Conservation (phyloP, 2,113 vertebrate species). For the Oryzias curvinotus region DNA sequence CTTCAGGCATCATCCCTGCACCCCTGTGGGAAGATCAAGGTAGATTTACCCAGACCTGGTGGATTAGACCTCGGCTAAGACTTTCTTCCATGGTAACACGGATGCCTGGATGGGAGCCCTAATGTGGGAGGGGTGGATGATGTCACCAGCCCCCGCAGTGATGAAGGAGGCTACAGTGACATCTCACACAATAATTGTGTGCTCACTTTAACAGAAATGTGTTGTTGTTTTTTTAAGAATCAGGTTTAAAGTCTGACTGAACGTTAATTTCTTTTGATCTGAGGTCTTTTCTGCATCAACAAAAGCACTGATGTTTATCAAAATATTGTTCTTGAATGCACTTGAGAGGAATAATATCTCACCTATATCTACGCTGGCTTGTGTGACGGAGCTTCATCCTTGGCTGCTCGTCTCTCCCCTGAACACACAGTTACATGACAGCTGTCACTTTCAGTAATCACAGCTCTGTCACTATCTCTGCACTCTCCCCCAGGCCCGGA, state of each 20-base stretch:
- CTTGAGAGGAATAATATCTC: slow-evolving; percentile 24
- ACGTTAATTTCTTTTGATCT: slow-evolving; percentile 7
- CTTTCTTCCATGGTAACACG: slow-evolving; percentile 38
- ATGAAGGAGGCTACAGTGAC: slow-evolving; percentile 11
- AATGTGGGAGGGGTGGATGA: slow-evolving; percentile 26
- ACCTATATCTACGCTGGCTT: slow-evolving; percentile 39
- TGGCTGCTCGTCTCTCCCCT: slow-evolving; percentile 48
- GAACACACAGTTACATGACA: slow-evolving; percentile 63
- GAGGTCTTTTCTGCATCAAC: neutral
- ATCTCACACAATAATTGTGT: neutral
- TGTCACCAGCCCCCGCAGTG: slow-evolving; percentile 10
- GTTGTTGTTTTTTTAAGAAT: neutral
- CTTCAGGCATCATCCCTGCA: slow-evolving; percentile 46
- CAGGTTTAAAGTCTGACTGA: slow-evolving; percentile 9
- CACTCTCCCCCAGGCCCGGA: slow-evolving; percentile 61
- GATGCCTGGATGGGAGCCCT: slow-evolving; percentile 28
- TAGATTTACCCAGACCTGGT: slow-evolving; percentile 52
- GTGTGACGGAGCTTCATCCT: slow-evolving; percentile 14
- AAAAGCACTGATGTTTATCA: neutral
- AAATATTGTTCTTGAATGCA: slow-evolving; percentile 24
- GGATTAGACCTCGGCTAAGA: slow-evolving; percentile 49
- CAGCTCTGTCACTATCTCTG: slow-evolving; percentile 49
- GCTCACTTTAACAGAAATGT: too few relatives aligned
- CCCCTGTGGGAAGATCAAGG: slow-evolving; percentile 65
- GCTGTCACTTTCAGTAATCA: slow-evolving; percentile 69